Base-by-base conservation (phyloP, 2,888 invertebrate genomes). In the Papilio gigon region DNA sequence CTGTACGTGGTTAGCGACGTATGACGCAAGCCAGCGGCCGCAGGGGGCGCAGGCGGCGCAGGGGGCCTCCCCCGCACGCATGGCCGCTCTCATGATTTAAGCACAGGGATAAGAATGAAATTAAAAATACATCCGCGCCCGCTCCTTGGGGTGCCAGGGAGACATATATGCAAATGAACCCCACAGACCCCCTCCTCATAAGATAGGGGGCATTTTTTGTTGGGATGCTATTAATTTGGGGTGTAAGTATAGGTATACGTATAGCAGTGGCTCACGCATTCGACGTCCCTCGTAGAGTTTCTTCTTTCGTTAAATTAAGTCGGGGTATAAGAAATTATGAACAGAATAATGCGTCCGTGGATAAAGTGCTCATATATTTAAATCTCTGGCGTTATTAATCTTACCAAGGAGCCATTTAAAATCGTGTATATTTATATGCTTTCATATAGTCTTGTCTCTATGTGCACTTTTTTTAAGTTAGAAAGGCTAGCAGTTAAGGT, bases 21-120 rank as follows among this genome's bases (percentile, higher is more conserved):
- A 92, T 92, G 91, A 91, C 91, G 91, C 89, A 87, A 88, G 89
- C 89, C 84, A 86, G 84, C 87, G 86, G 87, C 85, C 85, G 78
- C 80, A 75, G 78, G 77, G 79, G 80, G 77, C 73, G 17, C 17
- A 9, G 42, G 9, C 74, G 63, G 75, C 70, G 75, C 77, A 79
- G 77, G 79, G 77, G 74, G 71, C 80, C 82, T 79, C 87, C 87
- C 88, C 82, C 84, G 86, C 91, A 91, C 92, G 92, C 92, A 92
- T 92, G 92, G 92, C 90, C 91, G 92, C 91, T 87, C 89, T 89
- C 91, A 92, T 92, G 91, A 92, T 91, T 92, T 91, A 92, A 92
- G 92, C 90, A 88, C 90, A 83, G 86, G 92, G 91, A 91, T 92
- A 92, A 92, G 92, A 92, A 92, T 91, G 91, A 92, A 92, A 92